These are phyloP conservation scores for Heliangelus exortis DNA, from an alignment of 2,797 vertebrate genomes.

Conservation along the genomic window DNA sequence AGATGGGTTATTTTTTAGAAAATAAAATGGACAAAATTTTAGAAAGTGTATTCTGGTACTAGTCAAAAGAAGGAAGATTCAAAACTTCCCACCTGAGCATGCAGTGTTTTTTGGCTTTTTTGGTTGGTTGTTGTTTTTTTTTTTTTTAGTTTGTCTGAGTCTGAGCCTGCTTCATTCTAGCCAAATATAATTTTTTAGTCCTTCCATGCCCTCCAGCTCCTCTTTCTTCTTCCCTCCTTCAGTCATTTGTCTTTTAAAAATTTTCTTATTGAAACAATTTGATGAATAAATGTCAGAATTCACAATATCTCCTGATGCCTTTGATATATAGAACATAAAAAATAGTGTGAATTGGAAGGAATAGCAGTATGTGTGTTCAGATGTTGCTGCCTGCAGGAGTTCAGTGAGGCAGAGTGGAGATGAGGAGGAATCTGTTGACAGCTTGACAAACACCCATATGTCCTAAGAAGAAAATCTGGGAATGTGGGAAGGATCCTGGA, in stretches of 20 bases:
- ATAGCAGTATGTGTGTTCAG: not conserved
- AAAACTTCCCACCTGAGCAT: not conserved
- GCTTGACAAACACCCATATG: not conserved
- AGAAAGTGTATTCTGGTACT: not conserved
- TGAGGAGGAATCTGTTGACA: not conserved
- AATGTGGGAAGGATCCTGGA: not conserved
- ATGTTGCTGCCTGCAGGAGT: not conserved
- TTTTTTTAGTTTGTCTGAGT: not conserved
- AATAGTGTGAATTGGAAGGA: not conserved
- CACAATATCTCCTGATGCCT: not conserved
- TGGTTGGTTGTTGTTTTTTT: not conserved
- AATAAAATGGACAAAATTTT: not conserved
- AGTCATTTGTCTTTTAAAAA: not conserved
- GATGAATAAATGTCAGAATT: not conserved
- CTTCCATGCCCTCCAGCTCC: accelerated
- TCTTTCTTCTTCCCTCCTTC: not conserved
- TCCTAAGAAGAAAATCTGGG: not conserved
- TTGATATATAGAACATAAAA: not conserved
- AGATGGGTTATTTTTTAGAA: not conserved
- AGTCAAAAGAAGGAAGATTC: not conserved
- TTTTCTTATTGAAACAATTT: not conserved
- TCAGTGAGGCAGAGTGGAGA: not conserved
- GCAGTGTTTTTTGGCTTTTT: not conserved
- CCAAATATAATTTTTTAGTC: not conserved
- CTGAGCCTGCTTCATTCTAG: not conserved